Evolutionary conservation across 1,140 invertebrate genomes (phyloP).

Genomic region (Conus ventricosus): DNA sequence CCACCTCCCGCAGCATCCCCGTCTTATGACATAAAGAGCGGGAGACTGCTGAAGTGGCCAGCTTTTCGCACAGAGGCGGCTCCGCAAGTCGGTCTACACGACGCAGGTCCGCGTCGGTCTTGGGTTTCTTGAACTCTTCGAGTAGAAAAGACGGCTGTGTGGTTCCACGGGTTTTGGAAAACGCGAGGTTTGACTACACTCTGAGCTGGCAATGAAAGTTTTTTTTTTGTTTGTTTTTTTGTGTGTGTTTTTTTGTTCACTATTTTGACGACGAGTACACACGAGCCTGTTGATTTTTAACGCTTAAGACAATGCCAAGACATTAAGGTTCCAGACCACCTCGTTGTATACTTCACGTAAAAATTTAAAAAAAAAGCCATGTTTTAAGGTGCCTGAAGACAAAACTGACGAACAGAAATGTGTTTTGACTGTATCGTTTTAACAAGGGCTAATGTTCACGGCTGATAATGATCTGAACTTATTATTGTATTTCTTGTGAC

Average conservation of each 20-base stretch:
- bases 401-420: not conserved
- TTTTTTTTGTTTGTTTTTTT: not conserved
- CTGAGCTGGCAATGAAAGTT: not conserved
- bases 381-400: not conserved
- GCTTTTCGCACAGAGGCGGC: not conserved
- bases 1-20: conserved; percentile 46
- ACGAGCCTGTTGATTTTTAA: not conserved
- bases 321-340: not conserved
- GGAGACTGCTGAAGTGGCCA: not conserved
- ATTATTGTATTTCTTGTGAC: not conserved
- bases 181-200: not conserved
- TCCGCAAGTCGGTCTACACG: not conserved
- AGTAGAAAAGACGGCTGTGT: not conserved
- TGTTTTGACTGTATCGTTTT: not conserved
- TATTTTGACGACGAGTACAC: not conserved
- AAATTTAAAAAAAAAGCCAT: not conserved
- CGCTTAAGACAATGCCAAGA: not conserved
- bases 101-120: not conserved
- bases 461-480: conserved; percentile 9
- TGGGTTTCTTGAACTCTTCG: not conserved
- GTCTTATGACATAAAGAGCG: conserved; percentile 49
- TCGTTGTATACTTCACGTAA: not conserved
- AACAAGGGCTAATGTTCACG: conserved; percentile 8
- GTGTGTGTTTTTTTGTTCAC: not conserved
- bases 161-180: not conserved